phyloP scores from a whole-genome alignment of 2,888 invertebrate genomes.

The Muscina levida region DNA sequence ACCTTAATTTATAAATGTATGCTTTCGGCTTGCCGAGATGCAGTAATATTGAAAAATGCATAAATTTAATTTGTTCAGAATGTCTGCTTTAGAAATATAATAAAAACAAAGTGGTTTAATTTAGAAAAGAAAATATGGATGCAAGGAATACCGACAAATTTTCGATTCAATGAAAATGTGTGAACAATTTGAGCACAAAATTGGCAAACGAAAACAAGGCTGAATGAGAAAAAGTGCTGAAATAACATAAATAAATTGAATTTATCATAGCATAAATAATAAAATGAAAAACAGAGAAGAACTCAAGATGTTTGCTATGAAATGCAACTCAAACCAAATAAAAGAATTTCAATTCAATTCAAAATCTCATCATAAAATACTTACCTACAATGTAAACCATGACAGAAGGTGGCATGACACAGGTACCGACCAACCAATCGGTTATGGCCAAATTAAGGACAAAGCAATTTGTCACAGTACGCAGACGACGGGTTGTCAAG shows the following conservation, averaged over 20 bases:
- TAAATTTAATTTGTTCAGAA: conserved; percentile 1
- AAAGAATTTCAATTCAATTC: too few species aligned
- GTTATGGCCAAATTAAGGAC: conserved; percentile 96
- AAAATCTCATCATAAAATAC: conserved; percentile 71
- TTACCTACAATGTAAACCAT: conserved; percentile 91
- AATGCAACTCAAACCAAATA: too few species aligned
- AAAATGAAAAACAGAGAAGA: too few species aligned
- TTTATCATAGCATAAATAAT: too few species aligned
- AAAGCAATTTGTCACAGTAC: conserved; percentile 97
- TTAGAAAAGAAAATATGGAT: too few species aligned
- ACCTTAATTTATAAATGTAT: too few species aligned
- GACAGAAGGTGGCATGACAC: conserved; percentile 97
- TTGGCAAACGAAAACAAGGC: not conserved
- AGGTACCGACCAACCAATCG: conserved; percentile 94
- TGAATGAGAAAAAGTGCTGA: too few species aligned
- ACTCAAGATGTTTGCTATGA: too few species aligned
- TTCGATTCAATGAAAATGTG: conserved; percentile 4
- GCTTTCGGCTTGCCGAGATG: too few species aligned
- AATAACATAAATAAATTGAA: too few species aligned
- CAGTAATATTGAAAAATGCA: conserved; percentile 22
- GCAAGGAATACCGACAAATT: not conserved
- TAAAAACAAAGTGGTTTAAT: conserved; percentile 18
- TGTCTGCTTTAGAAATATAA: not conserved
- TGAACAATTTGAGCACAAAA: conserved; percentile 9
- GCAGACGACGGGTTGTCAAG: conserved; percentile 90